These are phyloP conservation scores for Gallirallus australis DNA, from an alignment of 2,797 vertebrate species.

Conservation along the genomic window DNA sequence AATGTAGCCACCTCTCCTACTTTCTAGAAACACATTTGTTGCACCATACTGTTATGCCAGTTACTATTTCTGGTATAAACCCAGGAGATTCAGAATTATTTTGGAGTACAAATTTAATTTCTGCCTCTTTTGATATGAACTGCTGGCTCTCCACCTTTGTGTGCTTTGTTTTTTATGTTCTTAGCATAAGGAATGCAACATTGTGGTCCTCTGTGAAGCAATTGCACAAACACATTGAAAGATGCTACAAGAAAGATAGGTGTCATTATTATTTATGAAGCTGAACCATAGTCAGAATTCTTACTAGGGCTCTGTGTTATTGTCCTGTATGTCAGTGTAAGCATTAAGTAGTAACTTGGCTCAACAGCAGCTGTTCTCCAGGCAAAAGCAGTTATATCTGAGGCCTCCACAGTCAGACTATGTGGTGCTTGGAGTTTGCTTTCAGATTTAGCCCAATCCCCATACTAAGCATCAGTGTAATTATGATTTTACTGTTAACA, in stretches of 20 bases:
- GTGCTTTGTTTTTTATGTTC: not conserved
- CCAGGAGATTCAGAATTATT: not conserved
- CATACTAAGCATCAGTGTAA: not conserved
- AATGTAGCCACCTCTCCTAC: fast-evolving
- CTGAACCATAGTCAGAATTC: not conserved
- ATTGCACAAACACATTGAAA: not conserved
- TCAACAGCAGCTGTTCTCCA: not conserved
- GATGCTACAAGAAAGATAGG: not conserved
- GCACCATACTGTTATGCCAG: fast-evolving
- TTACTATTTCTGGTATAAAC: not conserved
- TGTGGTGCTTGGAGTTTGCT: not conserved
- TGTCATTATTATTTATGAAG: not conserved
- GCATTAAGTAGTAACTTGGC: not conserved
- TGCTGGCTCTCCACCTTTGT: not conserved
- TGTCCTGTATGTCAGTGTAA: not conserved
- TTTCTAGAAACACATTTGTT: not conserved
- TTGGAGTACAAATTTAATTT: not conserved
- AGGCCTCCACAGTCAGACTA: not conserved
- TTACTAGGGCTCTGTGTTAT: not conserved
- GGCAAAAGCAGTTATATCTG: not conserved
- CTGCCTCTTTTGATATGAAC: not conserved
- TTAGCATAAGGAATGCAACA: not conserved
- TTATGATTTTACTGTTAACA: not conserved
- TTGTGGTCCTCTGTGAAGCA: not conserved
- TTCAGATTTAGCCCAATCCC: not conserved